Conservation (phyloP, 2,888 invertebrate genomes). For the Leptinotarsa rubiginosa region DNA sequence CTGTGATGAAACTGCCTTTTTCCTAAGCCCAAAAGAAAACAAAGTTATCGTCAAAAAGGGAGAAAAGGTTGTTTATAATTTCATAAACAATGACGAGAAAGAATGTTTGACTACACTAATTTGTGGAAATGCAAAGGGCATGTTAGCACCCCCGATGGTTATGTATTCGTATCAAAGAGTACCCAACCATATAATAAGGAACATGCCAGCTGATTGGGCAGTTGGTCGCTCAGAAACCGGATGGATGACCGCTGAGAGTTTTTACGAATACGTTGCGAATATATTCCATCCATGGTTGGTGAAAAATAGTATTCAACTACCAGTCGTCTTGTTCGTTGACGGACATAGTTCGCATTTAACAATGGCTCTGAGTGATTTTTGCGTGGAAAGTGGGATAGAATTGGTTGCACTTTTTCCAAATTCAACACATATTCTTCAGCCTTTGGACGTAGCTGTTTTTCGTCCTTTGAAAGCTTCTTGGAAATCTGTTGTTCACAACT, state of each 20-base stretch:
- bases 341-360: conserved; percentile 9
- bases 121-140: not conserved
- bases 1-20: too few species aligned
- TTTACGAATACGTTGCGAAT: conserved; percentile 1
- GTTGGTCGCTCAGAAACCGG: not conserved
- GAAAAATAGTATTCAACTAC: not conserved
- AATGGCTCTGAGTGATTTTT: conserved; percentile 2
- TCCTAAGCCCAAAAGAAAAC: not conserved
- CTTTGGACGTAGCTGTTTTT: not conserved
- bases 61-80: not conserved
- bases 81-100: conserved; percentile 2
- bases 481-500: not conserved
- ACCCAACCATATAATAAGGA: not conserved
- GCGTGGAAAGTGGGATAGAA: not conserved
- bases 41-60: conserved; percentile 1
- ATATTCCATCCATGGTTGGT: conserved; percentile 3
- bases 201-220: conserved; percentile 2
- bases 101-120: not conserved
- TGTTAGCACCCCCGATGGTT: conserved; percentile 1
- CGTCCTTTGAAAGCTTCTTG: not conserved
- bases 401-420: conserved; percentile 4
- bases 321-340: conserved; percentile 7
- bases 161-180: not conserved
- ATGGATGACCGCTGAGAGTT: conserved; percentile 1
- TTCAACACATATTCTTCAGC: conserved; percentile 3